Conservation (phyloP, 2,888 invertebrate species). For the Horisme vitalbata region DNA sequence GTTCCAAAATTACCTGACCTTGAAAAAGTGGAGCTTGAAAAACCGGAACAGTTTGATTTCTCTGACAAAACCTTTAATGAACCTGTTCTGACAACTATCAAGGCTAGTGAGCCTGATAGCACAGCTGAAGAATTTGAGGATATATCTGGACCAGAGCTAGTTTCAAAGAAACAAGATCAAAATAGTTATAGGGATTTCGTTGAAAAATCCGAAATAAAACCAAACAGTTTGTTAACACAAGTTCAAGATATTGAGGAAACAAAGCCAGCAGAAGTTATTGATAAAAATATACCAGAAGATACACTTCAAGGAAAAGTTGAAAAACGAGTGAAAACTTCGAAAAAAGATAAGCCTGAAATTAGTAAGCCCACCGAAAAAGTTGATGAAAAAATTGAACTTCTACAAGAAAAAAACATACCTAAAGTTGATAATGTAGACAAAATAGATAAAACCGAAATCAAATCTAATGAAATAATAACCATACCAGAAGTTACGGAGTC, state of each 20-base stretch:
- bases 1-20: constrained; percentile 76
- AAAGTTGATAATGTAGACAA: background rate
- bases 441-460: background rate
- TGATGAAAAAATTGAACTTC: background rate
- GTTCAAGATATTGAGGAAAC: no score
- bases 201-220: background rate
- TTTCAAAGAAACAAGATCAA: constrained; percentile 22
- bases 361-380: background rate
- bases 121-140: background rate
- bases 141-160: no score
- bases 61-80: constrained; percentile 27
- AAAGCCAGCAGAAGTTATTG: no score
- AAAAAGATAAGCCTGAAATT: constrained; percentile 7
- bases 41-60: constrained; percentile 57
- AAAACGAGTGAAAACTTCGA: constrained; percentile 15
- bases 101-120: constrained; percentile 8
- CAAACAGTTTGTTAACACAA: no score
- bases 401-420: background rate
- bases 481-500: background rate
- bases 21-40: constrained; percentile 78
- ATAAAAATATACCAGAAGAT: background rate
- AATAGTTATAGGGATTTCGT: constrained; percentile 21
- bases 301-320: background rate
- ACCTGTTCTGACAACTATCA: constrained; percentile 33
- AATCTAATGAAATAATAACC: background rate